phyloP scores from a whole-genome alignment of 2,113 vertebrate genomes.

The Gavia stellata region DNA sequence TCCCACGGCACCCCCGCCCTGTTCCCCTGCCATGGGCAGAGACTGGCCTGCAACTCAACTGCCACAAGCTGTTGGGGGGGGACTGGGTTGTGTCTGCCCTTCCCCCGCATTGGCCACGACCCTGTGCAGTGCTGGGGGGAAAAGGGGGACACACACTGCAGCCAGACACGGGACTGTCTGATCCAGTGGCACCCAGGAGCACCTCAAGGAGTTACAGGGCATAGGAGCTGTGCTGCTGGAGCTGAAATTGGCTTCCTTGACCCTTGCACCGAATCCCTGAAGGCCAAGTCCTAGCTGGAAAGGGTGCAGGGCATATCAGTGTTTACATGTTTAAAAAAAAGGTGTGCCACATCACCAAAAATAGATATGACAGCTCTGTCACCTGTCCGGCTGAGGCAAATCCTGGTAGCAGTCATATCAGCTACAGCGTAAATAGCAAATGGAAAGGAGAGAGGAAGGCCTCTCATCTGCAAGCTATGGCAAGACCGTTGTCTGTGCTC shows the following conservation, averaged over 20 bases:
- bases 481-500: neutral
- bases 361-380: neutral
- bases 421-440: neutral
- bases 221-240: neutral
- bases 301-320: neutral
- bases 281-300: neutral
- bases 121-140: accelerated
- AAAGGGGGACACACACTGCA: accelerated
- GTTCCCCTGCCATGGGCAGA: neutral
- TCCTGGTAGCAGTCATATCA: neutral
- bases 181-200: neutral
- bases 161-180: accelerated
- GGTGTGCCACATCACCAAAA: neutral
- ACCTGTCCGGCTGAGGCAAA: neutral
- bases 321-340: neutral
- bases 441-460: neutral
- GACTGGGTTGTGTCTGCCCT: accelerated
- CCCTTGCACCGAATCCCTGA: neutral
- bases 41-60: neutral
- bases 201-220: neutral
- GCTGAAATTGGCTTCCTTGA: neutral
- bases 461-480: neutral
- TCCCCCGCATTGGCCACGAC: neutral
- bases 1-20: accelerated
- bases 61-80: neutral